phyloP scores from a whole-genome alignment of 1,140 invertebrate genomes.

The Arion vulgaris region DNA sequence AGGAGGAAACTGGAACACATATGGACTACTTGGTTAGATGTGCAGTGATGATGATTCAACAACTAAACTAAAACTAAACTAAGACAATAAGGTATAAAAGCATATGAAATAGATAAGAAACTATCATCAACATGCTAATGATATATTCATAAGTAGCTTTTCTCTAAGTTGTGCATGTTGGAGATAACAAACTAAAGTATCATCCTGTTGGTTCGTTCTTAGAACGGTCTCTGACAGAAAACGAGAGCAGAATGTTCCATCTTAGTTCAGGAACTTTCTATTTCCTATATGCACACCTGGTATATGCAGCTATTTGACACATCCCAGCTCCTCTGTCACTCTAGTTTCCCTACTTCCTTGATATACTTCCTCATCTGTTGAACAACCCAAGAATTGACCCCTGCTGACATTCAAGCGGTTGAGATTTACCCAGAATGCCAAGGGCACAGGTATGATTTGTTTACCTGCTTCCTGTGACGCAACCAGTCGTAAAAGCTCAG shows the following conservation, averaged over 20 bases:
- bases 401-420: constrained; percentile 12
- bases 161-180: no score
- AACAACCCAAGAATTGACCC: constrained; percentile 5
- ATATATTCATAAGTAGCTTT: no score
- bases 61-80: no score
- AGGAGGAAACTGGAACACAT: no score
- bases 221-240: not conserved
- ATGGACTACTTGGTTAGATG: no score
- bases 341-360: not conserved
- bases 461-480: constrained; percentile 36
- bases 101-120: no score
- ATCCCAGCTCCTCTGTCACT: not conserved
- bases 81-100: no score
- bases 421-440: constrained; percentile 31
- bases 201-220: no score
- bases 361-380: constrained; percentile 14
- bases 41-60: no score
- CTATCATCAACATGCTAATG: no score
- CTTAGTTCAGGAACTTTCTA: no score
- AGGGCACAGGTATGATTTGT: constrained; percentile 27
- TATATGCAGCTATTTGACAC: not conserved
- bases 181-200: no score
- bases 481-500: constrained; percentile 16
- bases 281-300: not conserved
- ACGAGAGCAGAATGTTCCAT: not conserved